Conservation (phyloP, 2,888 invertebrate genomes). For the Penaeus monodon region DNA sequence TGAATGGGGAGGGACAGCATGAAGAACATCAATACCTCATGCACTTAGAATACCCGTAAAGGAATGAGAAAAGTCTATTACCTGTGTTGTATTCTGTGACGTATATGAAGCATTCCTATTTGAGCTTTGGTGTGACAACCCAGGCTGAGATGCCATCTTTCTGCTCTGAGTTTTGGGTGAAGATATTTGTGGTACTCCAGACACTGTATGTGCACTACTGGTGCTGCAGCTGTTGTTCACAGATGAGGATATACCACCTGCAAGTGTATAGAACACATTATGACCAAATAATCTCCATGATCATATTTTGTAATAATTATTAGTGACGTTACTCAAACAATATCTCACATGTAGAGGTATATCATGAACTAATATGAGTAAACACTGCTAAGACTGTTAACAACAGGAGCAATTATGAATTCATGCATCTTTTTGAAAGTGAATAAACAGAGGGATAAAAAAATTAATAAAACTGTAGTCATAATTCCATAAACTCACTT, state of each 20-base stretch:
- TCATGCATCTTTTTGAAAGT: not conserved
- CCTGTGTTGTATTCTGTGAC: slow-evolving; percentile 53
- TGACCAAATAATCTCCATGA: not conserved
- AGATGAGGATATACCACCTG: slow-evolving; percentile 58
- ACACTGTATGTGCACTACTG: slow-evolving; percentile 45
- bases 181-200: slow-evolving; percentile 55
- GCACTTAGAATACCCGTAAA: not conserved
- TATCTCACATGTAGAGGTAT: not conserved
- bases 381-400: not conserved
- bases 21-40: not conserved
- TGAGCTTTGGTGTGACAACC: slow-evolving; percentile 54
- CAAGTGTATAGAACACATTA: slow-evolving; percentile 10
- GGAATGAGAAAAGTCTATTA: slow-evolving; percentile 1
- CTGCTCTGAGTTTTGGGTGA: slow-evolving; percentile 61
- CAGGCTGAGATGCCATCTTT: slow-evolving; percentile 52
- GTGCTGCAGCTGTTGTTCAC: slow-evolving; percentile 51
- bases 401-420: too few relatives aligned
- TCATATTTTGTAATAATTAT: not conserved
- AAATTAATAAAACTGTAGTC: too few relatives aligned
- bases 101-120: slow-evolving; percentile 54
- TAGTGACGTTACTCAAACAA: not conserved
- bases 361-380: not conserved
- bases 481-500: slow-evolving; percentile 24
- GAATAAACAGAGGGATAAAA: too few relatives aligned
- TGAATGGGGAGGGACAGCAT: not conserved